phyloP scores from a whole-genome alignment of 1,140 invertebrate genomes.

The Phthorimaea operculella region DNA sequence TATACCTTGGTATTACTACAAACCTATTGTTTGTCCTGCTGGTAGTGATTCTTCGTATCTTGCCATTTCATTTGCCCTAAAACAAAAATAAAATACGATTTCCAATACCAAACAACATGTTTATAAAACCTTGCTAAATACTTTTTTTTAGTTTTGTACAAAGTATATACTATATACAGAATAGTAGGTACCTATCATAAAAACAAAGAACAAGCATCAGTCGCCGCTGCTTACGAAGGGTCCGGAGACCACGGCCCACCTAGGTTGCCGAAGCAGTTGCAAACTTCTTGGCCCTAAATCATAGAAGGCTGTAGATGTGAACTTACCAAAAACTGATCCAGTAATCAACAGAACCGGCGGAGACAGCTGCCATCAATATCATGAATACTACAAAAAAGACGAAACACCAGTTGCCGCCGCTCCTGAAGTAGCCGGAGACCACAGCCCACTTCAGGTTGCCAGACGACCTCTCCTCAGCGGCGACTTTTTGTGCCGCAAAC shows the following conservation, averaged over 20 bases:
- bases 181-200: no score
- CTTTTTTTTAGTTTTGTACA: no score
- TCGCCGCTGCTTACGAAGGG: no score
- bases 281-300: no score
- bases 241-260: no score
- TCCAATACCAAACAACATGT: no score
- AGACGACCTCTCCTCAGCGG: constrained; percentile 65
- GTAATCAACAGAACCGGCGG: constrained; percentile 72
- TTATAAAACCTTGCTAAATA: background rate
- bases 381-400: constrained; percentile 56
- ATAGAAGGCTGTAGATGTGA: background rate
- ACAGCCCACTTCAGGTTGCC: constrained; percentile 71
- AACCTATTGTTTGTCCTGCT: background rate
- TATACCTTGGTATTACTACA: background rate
- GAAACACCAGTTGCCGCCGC: constrained; percentile 65
- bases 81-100: background rate
- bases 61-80: background rate
- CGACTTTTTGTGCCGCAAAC: constrained; percentile 52
- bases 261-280: no score
- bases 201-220: no score
- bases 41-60: background rate
- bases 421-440: constrained; percentile 63
- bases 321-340: constrained; percentile 78
- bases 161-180: no score
- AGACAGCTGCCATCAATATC: constrained; percentile 62